phyloP scores from a whole-genome alignment of 2,797 vertebrate species.

The Alcedo quadribrachys region DNA sequence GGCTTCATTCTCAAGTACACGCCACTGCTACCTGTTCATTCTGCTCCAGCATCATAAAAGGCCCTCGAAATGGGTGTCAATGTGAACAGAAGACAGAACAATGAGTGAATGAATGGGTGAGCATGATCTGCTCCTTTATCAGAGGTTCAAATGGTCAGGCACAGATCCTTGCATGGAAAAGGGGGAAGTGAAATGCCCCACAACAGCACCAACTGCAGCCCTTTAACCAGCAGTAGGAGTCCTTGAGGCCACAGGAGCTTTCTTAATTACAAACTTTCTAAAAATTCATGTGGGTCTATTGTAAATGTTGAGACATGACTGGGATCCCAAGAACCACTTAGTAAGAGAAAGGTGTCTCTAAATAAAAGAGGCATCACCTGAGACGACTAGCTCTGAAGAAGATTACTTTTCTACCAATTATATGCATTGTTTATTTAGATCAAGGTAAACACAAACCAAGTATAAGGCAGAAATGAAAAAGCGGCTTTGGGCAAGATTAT shows the following conservation, averaged over 20 bases:
- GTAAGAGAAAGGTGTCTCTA: not conserved
- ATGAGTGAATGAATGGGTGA: not conserved
- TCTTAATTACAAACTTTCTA: not conserved
- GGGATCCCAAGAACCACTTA: not conserved
- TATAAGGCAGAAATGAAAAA: not conserved
- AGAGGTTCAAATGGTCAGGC: not conserved
- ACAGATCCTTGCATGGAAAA: not conserved
- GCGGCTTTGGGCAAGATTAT: not conserved
- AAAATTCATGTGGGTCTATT: not conserved
- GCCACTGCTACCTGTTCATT: not conserved
- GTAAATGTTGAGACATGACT: not conserved
- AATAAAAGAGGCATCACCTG: not conserved
- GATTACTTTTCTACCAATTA: not conserved
- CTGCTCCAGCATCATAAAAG: not conserved
- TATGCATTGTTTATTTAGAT: not conserved
- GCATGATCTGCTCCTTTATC: not conserved
- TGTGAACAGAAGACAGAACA: not conserved
- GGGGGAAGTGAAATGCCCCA: not conserved
- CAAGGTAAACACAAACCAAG: not conserved
- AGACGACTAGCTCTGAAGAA: not conserved
- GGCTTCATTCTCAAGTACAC: not conserved
- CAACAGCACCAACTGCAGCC: not conserved
- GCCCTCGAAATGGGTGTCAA: not conserved
- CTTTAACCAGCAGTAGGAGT: not conserved
- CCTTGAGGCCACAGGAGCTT: not conserved